Evolutionary conservation across 2,113 vertebrate genomes (phyloP), one percentile per base, ranked within the genome.

Genomic region (Mormoops blainvillei): DNA sequence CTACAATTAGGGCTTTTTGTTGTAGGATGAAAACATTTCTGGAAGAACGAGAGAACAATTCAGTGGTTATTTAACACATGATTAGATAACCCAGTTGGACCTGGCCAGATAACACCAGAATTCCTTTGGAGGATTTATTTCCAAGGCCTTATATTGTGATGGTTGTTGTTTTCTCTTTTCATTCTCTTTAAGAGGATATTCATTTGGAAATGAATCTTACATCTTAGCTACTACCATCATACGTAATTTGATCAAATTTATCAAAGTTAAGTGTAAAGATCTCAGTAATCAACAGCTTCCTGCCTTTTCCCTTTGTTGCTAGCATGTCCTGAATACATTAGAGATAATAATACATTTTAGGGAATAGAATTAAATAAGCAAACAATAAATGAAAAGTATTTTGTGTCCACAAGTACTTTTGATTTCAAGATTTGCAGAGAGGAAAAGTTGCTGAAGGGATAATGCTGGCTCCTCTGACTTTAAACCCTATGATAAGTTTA

Each of bases 1-100:
- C 43, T 87, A 52, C 31, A 93, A 28, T 89, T 91, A 91, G 38
- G 82, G 26, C 50, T 74, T 84, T 94, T 89, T 90, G 80, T 70
- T 92, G 36, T 12, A 90, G 31, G 84, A 54, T 92, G 61, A 81
- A 94, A 94, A 89, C 19, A 85, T 87, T 94, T 92, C 33, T 91
- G 36, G 63, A 31, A 84, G 87, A 91, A 48, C 5, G 83, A 94
- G 85, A 54, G 58, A 56, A 88, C 45, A 43, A 82, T 78, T 86
- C n/a, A 67, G 73, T 80, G 52, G 43, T 87, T 85, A 81, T 52
- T 96, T 89, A 87, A 85, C 14, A 87, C 78, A 81, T 54, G 58
- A 83, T 50, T 91, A 26, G 31, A 26, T 38, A 26, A 45, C 68
- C 43, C 48, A 31, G 4, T 89, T 77, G 68, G 78, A 68, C 12